Evolutionary conservation across 2,888 invertebrate genomes (phyloP).

Genomic region (Hydrotaea cyrtoneurina): DNA sequence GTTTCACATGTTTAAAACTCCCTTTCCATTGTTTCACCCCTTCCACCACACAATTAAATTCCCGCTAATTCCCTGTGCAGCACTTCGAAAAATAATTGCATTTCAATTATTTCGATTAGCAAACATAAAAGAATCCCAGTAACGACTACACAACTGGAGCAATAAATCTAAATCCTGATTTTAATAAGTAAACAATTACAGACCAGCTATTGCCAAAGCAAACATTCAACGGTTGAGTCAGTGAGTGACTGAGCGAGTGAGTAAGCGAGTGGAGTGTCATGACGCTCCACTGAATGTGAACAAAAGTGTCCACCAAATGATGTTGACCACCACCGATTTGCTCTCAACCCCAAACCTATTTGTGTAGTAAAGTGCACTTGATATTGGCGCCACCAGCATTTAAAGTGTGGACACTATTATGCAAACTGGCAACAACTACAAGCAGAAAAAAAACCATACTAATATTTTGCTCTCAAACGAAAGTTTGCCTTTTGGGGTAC

Average conservation of each 20-base stretch:
- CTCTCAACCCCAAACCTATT: not conserved
- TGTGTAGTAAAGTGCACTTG: slow-evolving; percentile 32
- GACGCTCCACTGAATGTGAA: not conserved
- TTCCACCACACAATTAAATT: no score
- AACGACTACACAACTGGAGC: not conserved
- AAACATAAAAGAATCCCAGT: not conserved
- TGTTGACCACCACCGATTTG: not conserved
- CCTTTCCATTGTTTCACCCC: no score
- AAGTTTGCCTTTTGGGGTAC: slow-evolving; percentile 46
- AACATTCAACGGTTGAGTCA: not conserved
- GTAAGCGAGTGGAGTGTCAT: not conserved
- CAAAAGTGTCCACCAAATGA: slow-evolving; percentile 7
- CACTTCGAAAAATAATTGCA: not conserved
- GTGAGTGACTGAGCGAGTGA: no score
- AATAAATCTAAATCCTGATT: slow-evolving; percentile 20
- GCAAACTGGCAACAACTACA: slow-evolving; percentile 28
- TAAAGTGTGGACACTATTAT: slow-evolving; percentile 45
- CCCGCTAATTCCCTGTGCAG: no score
- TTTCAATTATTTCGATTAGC: slow-evolving; percentile 12
- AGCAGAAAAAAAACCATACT: slow-evolving; percentile 46
- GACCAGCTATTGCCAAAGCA: not conserved
- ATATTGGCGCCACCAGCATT: slow-evolving; percentile 58
- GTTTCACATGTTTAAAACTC: no score
- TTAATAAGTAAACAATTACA: slow-evolving; percentile 38
- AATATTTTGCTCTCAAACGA: slow-evolving; percentile 42